phyloP scores from a whole-genome alignment of 1,140 invertebrate genomes.

The Eriosoma lanigerum region DNA sequence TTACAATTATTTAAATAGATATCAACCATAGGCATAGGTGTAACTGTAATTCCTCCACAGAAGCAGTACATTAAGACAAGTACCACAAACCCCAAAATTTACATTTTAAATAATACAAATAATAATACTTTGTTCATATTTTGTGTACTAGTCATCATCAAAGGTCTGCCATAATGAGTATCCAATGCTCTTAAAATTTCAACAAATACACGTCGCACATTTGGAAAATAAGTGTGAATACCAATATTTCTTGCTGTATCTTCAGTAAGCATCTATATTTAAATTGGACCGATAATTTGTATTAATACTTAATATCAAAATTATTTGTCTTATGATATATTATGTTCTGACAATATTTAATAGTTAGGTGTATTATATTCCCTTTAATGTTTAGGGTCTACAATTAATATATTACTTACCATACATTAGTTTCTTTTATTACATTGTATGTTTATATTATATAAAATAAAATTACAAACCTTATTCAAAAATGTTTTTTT shows the following conservation, averaged over 20 bases:
- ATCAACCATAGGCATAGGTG: neutral
- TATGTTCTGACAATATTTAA: too few relatives aligned
- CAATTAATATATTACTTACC: neutral
- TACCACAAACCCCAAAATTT: neutral
- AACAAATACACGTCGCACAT: conserved; percentile 92
- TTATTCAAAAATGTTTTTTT: conserved; percentile 97
- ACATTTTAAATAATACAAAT: neutral
- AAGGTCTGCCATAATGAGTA: conserved; percentile 88
- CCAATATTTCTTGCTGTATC: conserved; percentile 94
- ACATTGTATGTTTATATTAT: neutral
- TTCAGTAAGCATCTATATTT: conserved; percentile 81
- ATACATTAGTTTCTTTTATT: neutral
- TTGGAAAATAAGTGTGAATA: conserved; percentile 93
- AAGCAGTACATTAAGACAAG: neutral
- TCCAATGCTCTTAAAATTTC: conserved; percentile 95
- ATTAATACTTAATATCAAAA: too few relatives aligned
- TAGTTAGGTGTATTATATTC: too few relatives aligned
- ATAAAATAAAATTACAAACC: conserved; percentile 56
- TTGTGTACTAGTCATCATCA: conserved; percentile 94
- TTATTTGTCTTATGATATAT: too few relatives aligned
- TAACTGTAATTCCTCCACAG: neutral
- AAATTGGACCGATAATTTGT: neutral
- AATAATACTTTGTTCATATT: conserved; percentile 82
- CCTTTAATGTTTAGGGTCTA: too few relatives aligned
- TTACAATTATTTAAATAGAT: neutral